A percentile compares a stretch with the other conserved stretches of the same genome.
Evolutionary conservation across 1,140 invertebrate species (phyloP).

Genomic region (Andrena cerasifolii): DNA sequence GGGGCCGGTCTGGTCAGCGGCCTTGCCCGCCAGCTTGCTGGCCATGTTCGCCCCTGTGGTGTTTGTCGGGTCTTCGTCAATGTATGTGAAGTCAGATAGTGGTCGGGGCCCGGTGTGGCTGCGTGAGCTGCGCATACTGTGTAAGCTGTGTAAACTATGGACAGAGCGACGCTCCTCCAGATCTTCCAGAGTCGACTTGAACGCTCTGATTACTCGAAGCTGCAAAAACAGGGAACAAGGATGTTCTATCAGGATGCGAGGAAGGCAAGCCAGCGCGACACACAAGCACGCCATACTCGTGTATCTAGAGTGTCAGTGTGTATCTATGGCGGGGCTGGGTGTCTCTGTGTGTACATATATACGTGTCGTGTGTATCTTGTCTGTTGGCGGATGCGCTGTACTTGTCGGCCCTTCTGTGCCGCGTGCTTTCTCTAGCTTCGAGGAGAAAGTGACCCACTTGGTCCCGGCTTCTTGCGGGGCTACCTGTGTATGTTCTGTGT

Average conservation of each 20-base stretch:
- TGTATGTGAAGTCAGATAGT: conserved; percentile 95
- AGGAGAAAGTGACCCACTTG: too few relatives aligned
- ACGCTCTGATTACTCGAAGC: conserved; percentile 99
- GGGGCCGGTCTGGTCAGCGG: conserved; percentile 69
- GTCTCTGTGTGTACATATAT: conserved; percentile 11
- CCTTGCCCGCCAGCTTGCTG: conserved; percentile 75
- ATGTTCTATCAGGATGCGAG: conserved; percentile 80
- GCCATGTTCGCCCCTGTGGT: conserved; percentile 81
- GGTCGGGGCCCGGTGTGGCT: conserved; percentile 91
- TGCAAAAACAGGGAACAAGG: conserved; percentile 90
- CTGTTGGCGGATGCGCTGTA: conserved; percentile 17
- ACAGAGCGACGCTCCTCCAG: conserved; percentile 99
- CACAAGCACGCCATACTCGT: conserved; percentile 77
- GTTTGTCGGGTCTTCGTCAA: conserved; percentile 92
- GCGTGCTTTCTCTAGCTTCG: conserved; percentile 2
- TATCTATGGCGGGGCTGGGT: conserved; percentile 38
- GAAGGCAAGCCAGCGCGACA: conserved; percentile 80
- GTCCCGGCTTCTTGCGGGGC: conserved; percentile 16
- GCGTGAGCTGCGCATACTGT: conserved; percentile 94
- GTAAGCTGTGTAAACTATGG: conserved; percentile 98
- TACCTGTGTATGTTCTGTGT: neutral
- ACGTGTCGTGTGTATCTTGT: conserved; percentile 17
- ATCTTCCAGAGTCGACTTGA: conserved; percentile 99
- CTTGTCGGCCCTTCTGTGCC: conserved; percentile 14
- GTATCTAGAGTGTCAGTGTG: conserved; percentile 26